Evolutionary conservation across 2,888 invertebrate genomes (phyloP).

Genomic region (Minunthozetes semirufus): DNA sequence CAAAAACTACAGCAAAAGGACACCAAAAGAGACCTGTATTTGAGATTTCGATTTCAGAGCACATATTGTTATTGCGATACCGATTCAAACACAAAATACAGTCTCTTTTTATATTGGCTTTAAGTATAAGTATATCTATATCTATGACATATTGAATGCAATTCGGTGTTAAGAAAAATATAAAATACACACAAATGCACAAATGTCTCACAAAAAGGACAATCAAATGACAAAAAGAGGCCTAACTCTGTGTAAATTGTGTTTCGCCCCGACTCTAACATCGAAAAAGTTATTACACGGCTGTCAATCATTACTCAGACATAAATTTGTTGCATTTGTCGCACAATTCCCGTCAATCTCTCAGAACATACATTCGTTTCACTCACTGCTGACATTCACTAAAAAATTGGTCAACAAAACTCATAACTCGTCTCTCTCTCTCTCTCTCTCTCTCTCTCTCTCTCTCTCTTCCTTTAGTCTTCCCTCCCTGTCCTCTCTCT

Average conservation of each 20-base stretch:
- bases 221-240: constrained; percentile 18
- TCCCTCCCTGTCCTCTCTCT: not conserved
- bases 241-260: constrained; percentile 12
- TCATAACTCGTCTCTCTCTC: too few relatives aligned
- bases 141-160: constrained; percentile 18
- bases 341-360: not conserved
- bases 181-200: not conserved
- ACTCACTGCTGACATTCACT: not conserved
- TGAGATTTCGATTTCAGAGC: too few relatives aligned
- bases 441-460: not conserved
- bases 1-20: too few relatives aligned
- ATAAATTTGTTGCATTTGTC: constrained; percentile 17
- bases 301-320: constrained; percentile 24
- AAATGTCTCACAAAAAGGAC: constrained; percentile 1
- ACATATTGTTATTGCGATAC: not conserved
- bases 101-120: not conserved
- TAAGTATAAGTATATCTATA: not conserved
- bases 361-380: not conserved
- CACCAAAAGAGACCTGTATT: too few relatives aligned
- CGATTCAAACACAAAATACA: not conserved
- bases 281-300: constrained; percentile 24
- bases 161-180: not conserved
- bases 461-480: not conserved
- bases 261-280: not conserved
- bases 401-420: not conserved